A percentile compares a stretch with the other conserved stretches of the same genome.
phyloP scores from a whole-genome alignment of 1,140 invertebrate genomes.

The Nephila pilipes region DNA sequence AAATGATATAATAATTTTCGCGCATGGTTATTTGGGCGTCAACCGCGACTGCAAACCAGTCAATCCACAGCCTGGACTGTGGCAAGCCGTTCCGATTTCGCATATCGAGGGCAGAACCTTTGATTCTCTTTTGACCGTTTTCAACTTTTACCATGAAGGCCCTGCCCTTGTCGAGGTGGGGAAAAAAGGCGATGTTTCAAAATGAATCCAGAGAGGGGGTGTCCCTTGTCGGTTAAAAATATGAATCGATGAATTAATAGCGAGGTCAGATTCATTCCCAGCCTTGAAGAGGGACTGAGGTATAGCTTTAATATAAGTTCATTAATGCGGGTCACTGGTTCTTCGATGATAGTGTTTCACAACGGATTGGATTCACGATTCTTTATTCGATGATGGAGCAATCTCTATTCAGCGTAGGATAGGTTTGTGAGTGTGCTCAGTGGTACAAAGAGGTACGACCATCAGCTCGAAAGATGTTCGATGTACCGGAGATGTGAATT shows the following conservation, averaged over 20 bases:
- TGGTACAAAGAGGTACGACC: not conserved
- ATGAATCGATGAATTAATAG: slow-evolving; percentile 10
- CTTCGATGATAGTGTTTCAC: not conserved
- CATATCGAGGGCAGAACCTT: slow-evolving; percentile 64
- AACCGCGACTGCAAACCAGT: slow-evolving; percentile 49
- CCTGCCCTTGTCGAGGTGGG: slow-evolving; percentile 54
- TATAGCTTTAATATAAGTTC: slow-evolving; percentile 12
- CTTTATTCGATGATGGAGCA: not conserved
- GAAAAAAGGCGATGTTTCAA: slow-evolving; percentile 32
- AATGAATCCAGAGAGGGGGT: slow-evolving; percentile 42
- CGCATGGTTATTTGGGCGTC: slow-evolving; percentile 50
- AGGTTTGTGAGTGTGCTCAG: not conserved
- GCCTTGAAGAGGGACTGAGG: slow-evolving; percentile 37
- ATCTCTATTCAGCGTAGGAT: not conserved
- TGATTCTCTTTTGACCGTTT: slow-evolving; percentile 48
- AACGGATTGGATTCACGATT: not conserved
- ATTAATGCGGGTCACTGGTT: slow-evolving; percentile 49
- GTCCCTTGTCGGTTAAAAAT: slow-evolving; percentile 38
- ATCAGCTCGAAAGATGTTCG: not conserved
- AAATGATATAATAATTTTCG: slow-evolving; percentile 51
- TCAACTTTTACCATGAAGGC: slow-evolving; percentile 38
- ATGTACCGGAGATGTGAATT: too few species aligned
- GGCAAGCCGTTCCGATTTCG: not conserved
- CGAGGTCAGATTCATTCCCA: slow-evolving; percentile 47
- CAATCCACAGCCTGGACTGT: not conserved